Evolutionary conservation across 2,113 vertebrate genomes (phyloP).

Genomic region (Pungitius pungitius): DNA sequence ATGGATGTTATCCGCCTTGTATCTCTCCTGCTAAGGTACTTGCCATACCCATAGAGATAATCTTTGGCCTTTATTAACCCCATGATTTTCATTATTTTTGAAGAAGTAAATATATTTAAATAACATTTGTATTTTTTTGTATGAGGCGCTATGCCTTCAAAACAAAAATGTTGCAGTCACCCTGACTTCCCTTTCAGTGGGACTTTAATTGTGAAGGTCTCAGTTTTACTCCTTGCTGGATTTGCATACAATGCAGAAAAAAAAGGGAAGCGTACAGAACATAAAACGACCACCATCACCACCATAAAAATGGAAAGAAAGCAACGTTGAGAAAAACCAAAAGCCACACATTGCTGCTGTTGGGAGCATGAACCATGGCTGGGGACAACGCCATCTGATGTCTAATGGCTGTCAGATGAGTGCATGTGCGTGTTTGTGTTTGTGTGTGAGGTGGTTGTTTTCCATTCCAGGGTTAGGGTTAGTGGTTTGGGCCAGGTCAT

Average conservation of each 20-base stretch:
- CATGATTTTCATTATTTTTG: neutral
- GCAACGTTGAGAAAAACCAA: conserved; percentile 20
- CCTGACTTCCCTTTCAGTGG: too few relatives aligned
- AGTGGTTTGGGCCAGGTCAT: conserved; percentile 37
- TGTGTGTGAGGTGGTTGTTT: neutral
- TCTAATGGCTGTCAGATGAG: conserved; percentile 28
- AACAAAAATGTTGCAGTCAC: too few relatives aligned
- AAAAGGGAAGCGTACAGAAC: conserved; percentile 16
- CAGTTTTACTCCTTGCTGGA: conserved; percentile 6
- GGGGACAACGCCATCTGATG: conserved; percentile 19
- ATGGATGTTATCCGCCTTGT: neutral
- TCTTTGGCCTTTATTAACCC: neutral
- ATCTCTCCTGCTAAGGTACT: neutral
- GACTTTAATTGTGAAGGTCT: too few relatives aligned
- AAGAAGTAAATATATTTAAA: too few relatives aligned
- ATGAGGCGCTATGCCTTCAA: too few relatives aligned
- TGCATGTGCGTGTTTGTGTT: neutral
- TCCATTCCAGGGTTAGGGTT: conserved; percentile 20
- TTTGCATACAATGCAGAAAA: conserved; percentile 16
- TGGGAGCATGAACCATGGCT: conserved; percentile 15
- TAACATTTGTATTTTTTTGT: too few relatives aligned
- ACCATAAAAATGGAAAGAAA: conserved; percentile 17
- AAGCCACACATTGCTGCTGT: conserved; percentile 35
- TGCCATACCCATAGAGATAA: neutral
- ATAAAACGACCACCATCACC: conserved; percentile 31